Evolutionary conservation across 2,113 vertebrate species (phyloP).

Genomic region (Hippocampus abdominalis): DNA sequence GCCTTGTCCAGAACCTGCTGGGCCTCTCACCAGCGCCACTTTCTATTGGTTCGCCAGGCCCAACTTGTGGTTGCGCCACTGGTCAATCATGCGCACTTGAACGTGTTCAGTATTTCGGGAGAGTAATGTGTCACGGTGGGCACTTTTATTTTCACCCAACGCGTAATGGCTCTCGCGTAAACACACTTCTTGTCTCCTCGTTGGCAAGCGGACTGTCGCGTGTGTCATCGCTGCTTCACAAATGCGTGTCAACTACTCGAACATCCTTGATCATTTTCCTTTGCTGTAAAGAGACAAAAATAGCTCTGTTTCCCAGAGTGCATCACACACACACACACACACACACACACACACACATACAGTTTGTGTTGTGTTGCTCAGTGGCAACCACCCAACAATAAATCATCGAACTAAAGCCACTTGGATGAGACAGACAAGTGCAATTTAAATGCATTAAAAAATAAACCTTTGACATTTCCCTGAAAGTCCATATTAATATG

Average conservation of each 20-base stretch:
- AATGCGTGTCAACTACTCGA: background rate
- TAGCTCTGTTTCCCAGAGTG: background rate
- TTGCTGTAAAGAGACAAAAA: background rate
- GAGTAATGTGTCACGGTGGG: background rate
- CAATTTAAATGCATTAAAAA: background rate
- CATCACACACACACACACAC: background rate
- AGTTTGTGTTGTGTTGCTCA: slow-evolving; percentile 2
- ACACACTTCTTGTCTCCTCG: background rate
- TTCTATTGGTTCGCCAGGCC: background rate
- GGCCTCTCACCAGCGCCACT: background rate
- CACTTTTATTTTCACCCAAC: slow-evolving; percentile 1
- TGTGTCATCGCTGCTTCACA: background rate
- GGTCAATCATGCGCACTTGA: background rate
- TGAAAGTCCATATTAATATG: background rate
- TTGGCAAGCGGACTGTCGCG: background rate
- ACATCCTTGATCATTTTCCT: slow-evolving; percentile 1
- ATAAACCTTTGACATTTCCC: background rate
- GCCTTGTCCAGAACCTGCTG: slow-evolving; percentile 1
- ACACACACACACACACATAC: no score
- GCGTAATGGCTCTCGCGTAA: background rate
- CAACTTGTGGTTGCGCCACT: background rate
- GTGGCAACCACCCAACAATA: background rate
- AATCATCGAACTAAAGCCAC: background rate
- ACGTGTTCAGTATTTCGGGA: background rate
- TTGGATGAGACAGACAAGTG: background rate